phyloP scores from a whole-genome alignment of 2,888 invertebrate species.

The Strigamia crassipes region DNA sequence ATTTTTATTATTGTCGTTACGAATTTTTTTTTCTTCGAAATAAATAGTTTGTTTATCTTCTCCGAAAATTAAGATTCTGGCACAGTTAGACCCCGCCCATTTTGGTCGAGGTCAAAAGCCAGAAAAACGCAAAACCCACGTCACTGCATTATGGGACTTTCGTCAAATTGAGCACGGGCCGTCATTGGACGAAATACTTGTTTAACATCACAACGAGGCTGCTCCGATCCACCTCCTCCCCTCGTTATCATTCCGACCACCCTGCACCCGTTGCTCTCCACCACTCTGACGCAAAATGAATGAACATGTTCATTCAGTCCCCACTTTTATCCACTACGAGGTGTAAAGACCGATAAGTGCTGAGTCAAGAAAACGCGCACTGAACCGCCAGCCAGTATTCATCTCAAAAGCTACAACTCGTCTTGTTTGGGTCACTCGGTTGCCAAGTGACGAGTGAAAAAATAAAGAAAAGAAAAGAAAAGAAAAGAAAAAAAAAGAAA shows the following conservation, averaged over 20 bases:
- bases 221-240: neutral
- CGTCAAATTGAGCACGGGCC: slow-evolving; percentile 16
- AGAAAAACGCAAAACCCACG: slow-evolving; percentile 21
- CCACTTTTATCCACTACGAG: slow-evolving; percentile 1
- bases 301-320: slow-evolving; percentile 10
- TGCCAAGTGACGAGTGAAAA: slow-evolving; percentile 15
- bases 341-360: neutral
- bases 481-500: neutral
- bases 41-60: neutral
- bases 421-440: neutral
- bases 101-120: slow-evolving; percentile 11
- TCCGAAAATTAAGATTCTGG: slow-evolving; percentile 15
- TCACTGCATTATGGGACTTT: slow-evolving; percentile 15
- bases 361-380: neutral
- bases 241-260: neutral
- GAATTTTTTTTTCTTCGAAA: too few species aligned
- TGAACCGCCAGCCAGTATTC: neutral
- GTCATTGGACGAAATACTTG: slow-evolving; percentile 12
- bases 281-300: neutral
- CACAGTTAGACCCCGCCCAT: slow-evolving; percentile 8
- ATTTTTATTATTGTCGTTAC: too few species aligned
- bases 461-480: neutral
- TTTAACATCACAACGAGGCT: slow-evolving; percentile 11
- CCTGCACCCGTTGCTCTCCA: neutral
- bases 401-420: neutral